Conservation (phyloP, 2,113 vertebrate species). For the Rhinoptilus africanus region DNA sequence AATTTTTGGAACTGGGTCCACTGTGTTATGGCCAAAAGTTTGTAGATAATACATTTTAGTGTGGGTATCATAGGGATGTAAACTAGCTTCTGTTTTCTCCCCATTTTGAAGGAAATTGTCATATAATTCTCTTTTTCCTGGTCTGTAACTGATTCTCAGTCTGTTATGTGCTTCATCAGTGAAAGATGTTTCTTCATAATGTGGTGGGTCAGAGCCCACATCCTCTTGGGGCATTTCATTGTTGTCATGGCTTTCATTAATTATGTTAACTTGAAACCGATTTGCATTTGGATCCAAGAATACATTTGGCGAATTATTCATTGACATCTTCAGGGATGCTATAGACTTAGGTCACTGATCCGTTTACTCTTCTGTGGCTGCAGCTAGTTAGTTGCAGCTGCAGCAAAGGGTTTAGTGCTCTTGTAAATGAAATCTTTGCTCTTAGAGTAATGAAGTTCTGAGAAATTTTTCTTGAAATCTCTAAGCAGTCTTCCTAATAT, state of each 20-base stretch:
- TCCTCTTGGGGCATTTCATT: slow-evolving; percentile 53
- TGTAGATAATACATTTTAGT: slow-evolving; percentile 80
- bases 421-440: background rate
- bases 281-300: slow-evolving; percentile 72
- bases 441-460: slow-evolving; percentile 6
- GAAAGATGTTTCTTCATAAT: slow-evolving; percentile 87
- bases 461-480: background rate
- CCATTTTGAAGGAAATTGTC: slow-evolving; percentile 76
- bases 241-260: slow-evolving; percentile 71
- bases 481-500: slow-evolving; percentile 34
- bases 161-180: slow-evolving; percentile 71
- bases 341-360: background rate
- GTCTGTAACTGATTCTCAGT: slow-evolving; percentile 74
- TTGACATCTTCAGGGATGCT: slow-evolving; percentile 69
- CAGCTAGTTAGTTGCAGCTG: background rate
- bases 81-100: slow-evolving; percentile 78
- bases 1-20: slow-evolving; percentile 91
- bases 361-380: background rate
- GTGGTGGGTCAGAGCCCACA: slow-evolving; percentile 76
- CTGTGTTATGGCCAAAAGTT: slow-evolving; percentile 93
- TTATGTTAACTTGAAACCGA: slow-evolving; percentile 79
- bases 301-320: slow-evolving; percentile 71
- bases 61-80: slow-evolving; percentile 79
- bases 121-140: slow-evolving; percentile 69
- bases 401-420: background rate